Evolutionary conservation across 2,113 vertebrate species (phyloP).

Genomic region (Ceyx melanurus): DNA sequence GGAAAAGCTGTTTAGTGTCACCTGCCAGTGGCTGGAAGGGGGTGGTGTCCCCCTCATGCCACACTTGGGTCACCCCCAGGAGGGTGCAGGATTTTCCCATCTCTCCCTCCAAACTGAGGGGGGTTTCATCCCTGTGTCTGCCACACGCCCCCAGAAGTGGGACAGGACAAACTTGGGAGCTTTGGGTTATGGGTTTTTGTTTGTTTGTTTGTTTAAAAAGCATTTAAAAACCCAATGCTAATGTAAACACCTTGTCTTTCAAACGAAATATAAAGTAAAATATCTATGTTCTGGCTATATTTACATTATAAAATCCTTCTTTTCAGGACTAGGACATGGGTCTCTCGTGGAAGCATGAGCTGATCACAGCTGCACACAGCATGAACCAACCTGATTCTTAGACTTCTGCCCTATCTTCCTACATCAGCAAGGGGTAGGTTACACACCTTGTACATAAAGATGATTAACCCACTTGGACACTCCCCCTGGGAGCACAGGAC

Average conservation of each 20-base stretch:
- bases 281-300: conserved; percentile 65
- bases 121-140: not conserved
- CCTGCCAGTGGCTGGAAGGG: not conserved
- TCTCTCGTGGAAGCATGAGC: not conserved
- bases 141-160: not conserved
- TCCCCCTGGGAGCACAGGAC: not conserved
- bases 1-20: not conserved
- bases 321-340: conserved; percentile 20
- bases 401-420: not conserved
- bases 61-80: not conserved
- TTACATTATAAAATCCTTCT: conserved; percentile 63
- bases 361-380: not conserved
- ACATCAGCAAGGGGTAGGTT: not conserved
- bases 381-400: not conserved
- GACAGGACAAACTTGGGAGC: not conserved
- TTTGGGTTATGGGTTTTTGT: conserved; percentile 31
- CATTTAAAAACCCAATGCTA: conserved; percentile 42
- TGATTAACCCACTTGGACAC: rapidly evolving
- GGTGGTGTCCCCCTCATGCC: rapidly evolving
- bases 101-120: not conserved
- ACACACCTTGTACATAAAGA: not conserved
- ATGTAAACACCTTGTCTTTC: conserved; percentile 52
- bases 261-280: conserved; percentile 66
- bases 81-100: not conserved
- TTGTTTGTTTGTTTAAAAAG: not conserved